A percentile compares a stretch with the other conserved stretches of the same genome.
Evolutionary conservation across 2,888 invertebrate species (phyloP).

Genomic region (Sericinus montela): DNA sequence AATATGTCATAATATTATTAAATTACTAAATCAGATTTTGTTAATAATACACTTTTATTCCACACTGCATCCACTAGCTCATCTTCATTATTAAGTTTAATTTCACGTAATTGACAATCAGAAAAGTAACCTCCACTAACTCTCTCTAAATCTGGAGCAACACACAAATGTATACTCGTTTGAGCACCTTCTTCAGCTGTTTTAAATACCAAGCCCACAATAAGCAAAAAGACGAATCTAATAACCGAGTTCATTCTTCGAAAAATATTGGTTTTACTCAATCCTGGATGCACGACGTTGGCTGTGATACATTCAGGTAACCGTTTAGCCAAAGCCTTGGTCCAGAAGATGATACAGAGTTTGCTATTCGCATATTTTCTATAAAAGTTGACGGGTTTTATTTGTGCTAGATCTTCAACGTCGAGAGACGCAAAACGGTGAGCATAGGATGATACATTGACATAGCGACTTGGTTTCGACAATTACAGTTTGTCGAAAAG

Average conservation of each 20-base stretch:
- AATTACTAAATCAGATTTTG: not conserved
- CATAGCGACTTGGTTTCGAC: constrained; percentile 60
- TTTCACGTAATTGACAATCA: constrained; percentile 83
- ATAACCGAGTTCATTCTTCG: constrained; percentile 67
- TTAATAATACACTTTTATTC: constrained; percentile 67
- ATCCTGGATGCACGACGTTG: constrained; percentile 90
- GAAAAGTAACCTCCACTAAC: constrained; percentile 87
- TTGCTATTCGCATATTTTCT: constrained; percentile 69
- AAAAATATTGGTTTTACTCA: constrained; percentile 89
- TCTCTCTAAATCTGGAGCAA: constrained; percentile 83
- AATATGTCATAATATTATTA: not conserved
- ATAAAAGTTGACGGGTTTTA: constrained; percentile 37
- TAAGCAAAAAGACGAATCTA: constrained; percentile 69
- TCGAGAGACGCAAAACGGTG: constrained; percentile 72
- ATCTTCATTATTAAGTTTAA: constrained; percentile 77
- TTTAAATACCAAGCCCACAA: constrained; percentile 82
- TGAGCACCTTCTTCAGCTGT: constrained; percentile 87
- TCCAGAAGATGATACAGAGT: constrained; percentile 58
- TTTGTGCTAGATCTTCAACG: constrained; percentile 35
- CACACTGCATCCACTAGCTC: constrained; percentile 87
- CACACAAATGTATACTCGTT: constrained; percentile 85
- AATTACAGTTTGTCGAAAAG: constrained; percentile 67
- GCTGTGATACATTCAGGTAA: constrained; percentile 81
- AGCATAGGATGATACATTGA: constrained; percentile 58
- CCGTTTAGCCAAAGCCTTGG: constrained; percentile 55